Base-by-base conservation (phyloP, 2,113 vertebrate species). In the Cyprinodon brontotheroides region DNA sequence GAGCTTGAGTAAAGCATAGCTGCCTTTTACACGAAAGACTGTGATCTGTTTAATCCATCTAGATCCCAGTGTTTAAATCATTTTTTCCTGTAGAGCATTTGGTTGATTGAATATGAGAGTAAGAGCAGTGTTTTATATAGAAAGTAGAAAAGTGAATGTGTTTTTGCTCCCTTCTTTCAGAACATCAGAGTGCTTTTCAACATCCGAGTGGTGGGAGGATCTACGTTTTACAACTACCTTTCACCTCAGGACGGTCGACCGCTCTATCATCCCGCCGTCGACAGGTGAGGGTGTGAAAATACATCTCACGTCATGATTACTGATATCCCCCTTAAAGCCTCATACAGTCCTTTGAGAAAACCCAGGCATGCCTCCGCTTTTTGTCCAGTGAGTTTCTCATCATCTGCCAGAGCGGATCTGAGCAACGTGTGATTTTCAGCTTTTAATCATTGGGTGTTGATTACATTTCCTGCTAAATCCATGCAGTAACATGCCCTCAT, bases 231-330 rank as follows among this genome's bases (percentile, higher is more conserved):
- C 68, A 92, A 95, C 87, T 99, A 98, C 90, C 92, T 99, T 79
- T 96, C 95, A 45, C 94, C 96, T 0, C 95, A 96, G 89, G 96
- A 98, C 20, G 86, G 88, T 0, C 93, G 68, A 13, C 97, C 98
- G 0, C 97, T 99, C 68, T 94, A 91, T 86, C 96, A 98, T 87
- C 96, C 96, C 0, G 94, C 96, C 1, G 82, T 99, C 0, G 96
- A 97, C 93, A 96, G 97, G 98, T 99, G 92, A 95, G 94, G 15
- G 11, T 2, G 11, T 37, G 20, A 3, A 15, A 45, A 12, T 29
- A 12, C 36, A 36, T 6, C 7, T 29, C n/a, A n/a, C 4, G 13
- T 10, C n/a, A 7, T 8, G 36, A 17, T 45, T 29, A 11, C 14
- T 29, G 22, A 74, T 7, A 20, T 61, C 36, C 11, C 66, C 47